Conservation (phyloP, 2,797 vertebrate species). For the Oryzias sinensis region DNA sequence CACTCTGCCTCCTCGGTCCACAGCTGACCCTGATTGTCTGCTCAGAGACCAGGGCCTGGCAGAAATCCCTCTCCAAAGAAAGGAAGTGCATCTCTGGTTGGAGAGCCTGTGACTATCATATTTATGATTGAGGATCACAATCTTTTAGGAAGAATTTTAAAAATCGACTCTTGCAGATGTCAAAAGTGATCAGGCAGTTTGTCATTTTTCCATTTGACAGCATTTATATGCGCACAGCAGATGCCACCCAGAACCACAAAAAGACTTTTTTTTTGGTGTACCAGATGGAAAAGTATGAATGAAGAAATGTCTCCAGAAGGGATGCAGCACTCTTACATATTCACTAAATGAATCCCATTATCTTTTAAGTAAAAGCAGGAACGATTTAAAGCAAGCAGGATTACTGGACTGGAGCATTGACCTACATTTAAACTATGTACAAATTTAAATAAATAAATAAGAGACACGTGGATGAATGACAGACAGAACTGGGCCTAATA, state of each 20-base stretch:
- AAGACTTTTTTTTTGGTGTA: not conserved
- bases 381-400: too few relatives aligned
- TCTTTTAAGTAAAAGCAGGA: too few relatives aligned
- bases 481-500: slow-evolving; percentile 28
- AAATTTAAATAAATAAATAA: not conserved
- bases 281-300: not conserved
- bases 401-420: too few relatives aligned
- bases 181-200: not conserved
- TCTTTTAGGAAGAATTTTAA: not conserved
- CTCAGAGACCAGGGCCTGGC: slow-evolving; percentile 23
- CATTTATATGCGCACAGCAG: not conserved
- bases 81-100: slow-evolving; percentile 3
- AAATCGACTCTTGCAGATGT: not conserved
- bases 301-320: not conserved
- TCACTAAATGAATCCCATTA: too few relatives aligned
- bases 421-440: too few relatives aligned
- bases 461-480: slow-evolving; percentile 22
- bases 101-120: slow-evolving; percentile 1
- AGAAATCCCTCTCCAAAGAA: slow-evolving; percentile 38
- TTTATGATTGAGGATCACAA: slow-evolving; percentile 12
- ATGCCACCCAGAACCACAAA: not conserved
- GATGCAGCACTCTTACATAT: not conserved
- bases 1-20: slow-evolving; percentile 19
- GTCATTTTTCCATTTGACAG: not conserved
- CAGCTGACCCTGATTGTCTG: slow-evolving; percentile 17